Evolutionary conservation across 2,113 vertebrate genomes (phyloP).

Genomic region (Planiliza haematocheilus): DNA sequence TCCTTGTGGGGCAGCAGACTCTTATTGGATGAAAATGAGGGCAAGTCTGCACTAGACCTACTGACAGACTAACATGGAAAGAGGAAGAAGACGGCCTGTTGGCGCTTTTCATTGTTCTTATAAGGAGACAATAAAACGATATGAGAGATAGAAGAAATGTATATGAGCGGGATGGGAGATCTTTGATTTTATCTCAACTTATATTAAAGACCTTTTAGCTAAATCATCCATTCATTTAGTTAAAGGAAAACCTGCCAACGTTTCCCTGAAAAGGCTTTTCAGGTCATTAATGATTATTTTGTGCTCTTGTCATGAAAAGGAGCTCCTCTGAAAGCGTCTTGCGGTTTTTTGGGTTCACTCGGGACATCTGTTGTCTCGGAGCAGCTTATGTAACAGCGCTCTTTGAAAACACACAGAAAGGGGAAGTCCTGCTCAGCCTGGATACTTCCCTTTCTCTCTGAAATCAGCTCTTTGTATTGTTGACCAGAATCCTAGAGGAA

Average conservation of each 20-base stretch:
- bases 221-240: neutral
- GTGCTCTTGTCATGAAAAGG: slow-evolving; percentile 17
- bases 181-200: neutral
- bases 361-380: slow-evolving; percentile 54
- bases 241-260: neutral
- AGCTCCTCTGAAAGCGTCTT: neutral
- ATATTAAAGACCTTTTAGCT: too few relatives aligned
- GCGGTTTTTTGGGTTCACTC: slow-evolving; percentile 36
- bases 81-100: slow-evolving; percentile 33
- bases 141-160: neutral
- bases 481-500: slow-evolving; percentile 61
- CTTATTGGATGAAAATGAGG: slow-evolving; percentile 79
- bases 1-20: neutral
- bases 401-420: slow-evolving; percentile 40
- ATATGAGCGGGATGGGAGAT: neutral
- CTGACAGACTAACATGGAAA: slow-evolving; percentile 72
- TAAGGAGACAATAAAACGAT: slow-evolving; percentile 23
- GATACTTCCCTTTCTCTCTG: slow-evolving; percentile 61
- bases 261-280: neutral
- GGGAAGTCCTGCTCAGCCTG: slow-evolving; percentile 61
- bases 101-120: slow-evolving; percentile 14
- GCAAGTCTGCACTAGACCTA: slow-evolving; percentile 75
- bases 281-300: slow-evolving; percentile 4
- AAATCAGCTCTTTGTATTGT: slow-evolving; percentile 25
- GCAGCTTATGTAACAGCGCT: slow-evolving; percentile 73